Base-by-base conservation (phyloP, 2,113 vertebrate genomes). In the Triplophysa rosa region DNA sequence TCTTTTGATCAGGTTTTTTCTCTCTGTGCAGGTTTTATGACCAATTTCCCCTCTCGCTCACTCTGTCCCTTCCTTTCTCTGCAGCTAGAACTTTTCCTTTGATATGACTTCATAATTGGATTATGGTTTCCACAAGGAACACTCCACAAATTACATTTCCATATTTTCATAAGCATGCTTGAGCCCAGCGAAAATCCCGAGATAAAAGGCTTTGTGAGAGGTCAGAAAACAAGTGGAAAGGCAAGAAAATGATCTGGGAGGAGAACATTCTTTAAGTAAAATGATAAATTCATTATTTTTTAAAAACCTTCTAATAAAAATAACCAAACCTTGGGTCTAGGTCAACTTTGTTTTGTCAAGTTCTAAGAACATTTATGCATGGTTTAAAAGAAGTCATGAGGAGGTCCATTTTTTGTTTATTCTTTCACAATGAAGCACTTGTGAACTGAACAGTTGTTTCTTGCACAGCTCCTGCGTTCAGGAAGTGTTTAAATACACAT, bases 101-200 rank as follows among this genome's bases (percentile, higher is more conserved):
- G 82, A 86, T 87, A 81, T 81, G 82, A 83, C 67, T 85, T 81
- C 65, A 82, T 77, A 86, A 90, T 88, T 88, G 79, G 81, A 88
- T 87, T 87, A 88, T 68, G 52, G 65, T 82, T 21, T 61, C 77
- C 83, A 56, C 49, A 80, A 52, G 67, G 78, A 86, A 84, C 82
- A 45, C 71, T 78, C 85, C 42, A 86, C 45, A 87, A 83, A 86
- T 77, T 84, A 42, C 65, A 84, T 89, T 85, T 89, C 80, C 81
- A 83, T 86, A 84, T 86, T 78, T 82, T 71, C 72, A 65, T 84
- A 70, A 82, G 66, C 54, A 65, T 24, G 62, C 67, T 72, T 47
- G 68, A 86, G 73, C 63, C 78, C 82, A 80, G 68, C 24, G 40
- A 80, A 71, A 83, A 86, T 23, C n/a, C 65, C 29, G n/a, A 21